Conservation (phyloP, 2,113 vertebrate species). For the Lipophrys pholis region DNA sequence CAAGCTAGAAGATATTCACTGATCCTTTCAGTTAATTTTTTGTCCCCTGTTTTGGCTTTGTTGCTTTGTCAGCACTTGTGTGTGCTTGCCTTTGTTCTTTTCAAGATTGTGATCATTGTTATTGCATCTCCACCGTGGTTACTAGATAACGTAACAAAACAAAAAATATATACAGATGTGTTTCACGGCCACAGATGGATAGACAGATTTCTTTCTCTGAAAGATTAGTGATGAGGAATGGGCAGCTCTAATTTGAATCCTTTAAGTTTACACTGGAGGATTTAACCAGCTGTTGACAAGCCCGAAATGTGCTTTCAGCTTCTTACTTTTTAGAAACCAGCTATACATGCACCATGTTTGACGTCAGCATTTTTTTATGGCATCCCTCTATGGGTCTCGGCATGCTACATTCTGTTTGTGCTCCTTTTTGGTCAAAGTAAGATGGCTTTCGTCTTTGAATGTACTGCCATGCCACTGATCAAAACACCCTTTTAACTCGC, state of each 20-base stretch:
- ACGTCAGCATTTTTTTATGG: neutral
- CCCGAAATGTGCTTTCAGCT: constrained; percentile 34
- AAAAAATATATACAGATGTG: constrained; percentile 50
- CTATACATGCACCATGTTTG: neutral
- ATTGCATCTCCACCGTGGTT: constrained; percentile 50
- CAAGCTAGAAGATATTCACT: constrained; percentile 37
- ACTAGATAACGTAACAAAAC: constrained; percentile 51
- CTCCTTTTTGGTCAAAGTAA: constrained; percentile 25
- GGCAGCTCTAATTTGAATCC: neutral
- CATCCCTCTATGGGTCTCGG: neutral
- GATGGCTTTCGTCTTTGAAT: constrained; percentile 55
- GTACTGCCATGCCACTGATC: constrained; percentile 49
- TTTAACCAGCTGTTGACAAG: constrained; percentile 12
- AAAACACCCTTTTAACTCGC: constrained; percentile 63
- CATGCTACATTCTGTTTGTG: neutral
- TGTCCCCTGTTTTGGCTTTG: constrained; percentile 26
- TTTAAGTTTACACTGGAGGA: constrained; percentile 13
- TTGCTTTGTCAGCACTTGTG: neutral
- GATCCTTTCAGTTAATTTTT: constrained; percentile 32
- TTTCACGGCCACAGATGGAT: constrained; percentile 12
- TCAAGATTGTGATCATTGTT: constrained; percentile 52
- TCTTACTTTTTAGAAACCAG: constrained; percentile 8
- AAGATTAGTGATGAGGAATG: constrained; percentile 13
- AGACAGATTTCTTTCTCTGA: neutral
- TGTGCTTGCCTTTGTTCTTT: constrained; percentile 29